Conservation (phyloP, 2,797 vertebrate species). For the Sebastes dallii region DNA sequence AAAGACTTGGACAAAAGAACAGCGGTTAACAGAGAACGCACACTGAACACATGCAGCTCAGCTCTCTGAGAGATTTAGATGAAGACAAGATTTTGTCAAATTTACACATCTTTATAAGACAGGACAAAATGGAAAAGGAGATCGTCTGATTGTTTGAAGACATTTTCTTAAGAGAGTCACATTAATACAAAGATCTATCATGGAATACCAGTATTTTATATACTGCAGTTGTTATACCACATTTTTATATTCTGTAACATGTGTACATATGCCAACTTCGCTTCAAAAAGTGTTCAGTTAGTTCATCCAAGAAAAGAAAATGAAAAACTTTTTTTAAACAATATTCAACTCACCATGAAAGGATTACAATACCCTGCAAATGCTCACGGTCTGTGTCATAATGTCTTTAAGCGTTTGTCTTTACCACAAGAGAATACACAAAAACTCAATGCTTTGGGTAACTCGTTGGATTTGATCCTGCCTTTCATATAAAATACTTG, state of each 20-base stretch:
- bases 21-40: constrained; percentile 7
- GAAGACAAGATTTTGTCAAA: constrained; percentile 70
- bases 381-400: constrained; percentile 72
- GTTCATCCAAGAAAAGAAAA: constrained; percentile 77
- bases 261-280: constrained; percentile 82
- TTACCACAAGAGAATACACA: constrained; percentile 77
- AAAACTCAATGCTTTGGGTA: constrained; percentile 72
- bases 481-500: constrained; percentile 68
- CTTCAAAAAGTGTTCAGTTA: constrained; percentile 81
- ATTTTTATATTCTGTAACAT: constrained; percentile 83
- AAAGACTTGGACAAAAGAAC: not conserved
- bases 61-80: constrained; percentile 55
- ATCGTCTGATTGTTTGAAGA: constrained; percentile 81
- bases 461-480: constrained; percentile 64
- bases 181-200: constrained; percentile 85
- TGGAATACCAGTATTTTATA: constrained; percentile 82
- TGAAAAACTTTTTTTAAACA: constrained; percentile 59
- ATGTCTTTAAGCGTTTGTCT: constrained; percentile 75
- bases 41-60: constrained; percentile 24
- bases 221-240: constrained; percentile 82
- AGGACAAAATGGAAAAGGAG: constrained; percentile 82
- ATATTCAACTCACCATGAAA: constrained; percentile 79
- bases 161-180: constrained; percentile 84
- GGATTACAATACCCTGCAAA: constrained; percentile 81
- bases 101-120: constrained; percentile 81